Percentiles rank a stretch among this genome's conserved stretches.
Conservation (phyloP, 2,888 invertebrate genomes). For the Trimorus sp. region DNA sequence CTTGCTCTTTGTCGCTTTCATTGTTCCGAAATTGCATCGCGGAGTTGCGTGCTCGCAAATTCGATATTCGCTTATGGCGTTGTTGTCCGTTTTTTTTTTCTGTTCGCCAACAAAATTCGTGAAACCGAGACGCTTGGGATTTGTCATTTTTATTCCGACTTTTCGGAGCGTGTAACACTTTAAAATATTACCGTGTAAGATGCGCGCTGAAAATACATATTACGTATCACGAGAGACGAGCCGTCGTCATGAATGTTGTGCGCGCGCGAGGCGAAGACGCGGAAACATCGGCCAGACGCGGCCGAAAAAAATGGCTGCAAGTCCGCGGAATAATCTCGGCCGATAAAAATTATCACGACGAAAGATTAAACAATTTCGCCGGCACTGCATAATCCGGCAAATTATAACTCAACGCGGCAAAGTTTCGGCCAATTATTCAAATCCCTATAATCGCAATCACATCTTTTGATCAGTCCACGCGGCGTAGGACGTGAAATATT, state of each 20-base stretch:
- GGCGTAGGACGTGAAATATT: slow-evolving; percentile 49
- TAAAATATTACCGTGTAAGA: slow-evolving; percentile 26
- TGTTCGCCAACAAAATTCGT: neutral
- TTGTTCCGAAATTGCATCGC: slow-evolving; percentile 5
- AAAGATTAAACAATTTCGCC: slow-evolving; percentile 48
- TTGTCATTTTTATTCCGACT: slow-evolving; percentile 29
- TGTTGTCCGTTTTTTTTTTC: neutral
- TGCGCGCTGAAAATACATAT: slow-evolving; percentile 7
- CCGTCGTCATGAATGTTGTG: no score
- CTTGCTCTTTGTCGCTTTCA: neutral
- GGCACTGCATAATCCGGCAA: slow-evolving; percentile 34
- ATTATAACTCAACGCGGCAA: slow-evolving; percentile 43
- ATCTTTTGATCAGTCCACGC: slow-evolving; percentile 44
- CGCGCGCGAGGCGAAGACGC: no score
- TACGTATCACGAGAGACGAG: neutral
- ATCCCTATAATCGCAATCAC: slow-evolving; percentile 50
- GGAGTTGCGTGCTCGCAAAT: neutral
- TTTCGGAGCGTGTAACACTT: slow-evolving; percentile 21
- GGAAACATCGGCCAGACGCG: no score
- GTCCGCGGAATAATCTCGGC: neutral
- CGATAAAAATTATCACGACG: slow-evolving; percentile 27
- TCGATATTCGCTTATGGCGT: no score
- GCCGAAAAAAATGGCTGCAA: no score
- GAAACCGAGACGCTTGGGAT: neutral
- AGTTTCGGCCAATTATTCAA: slow-evolving; percentile 54